Base-by-base conservation (phyloP, 2,888 invertebrate genomes). In the Steinernema hermaphroditum region DNA sequence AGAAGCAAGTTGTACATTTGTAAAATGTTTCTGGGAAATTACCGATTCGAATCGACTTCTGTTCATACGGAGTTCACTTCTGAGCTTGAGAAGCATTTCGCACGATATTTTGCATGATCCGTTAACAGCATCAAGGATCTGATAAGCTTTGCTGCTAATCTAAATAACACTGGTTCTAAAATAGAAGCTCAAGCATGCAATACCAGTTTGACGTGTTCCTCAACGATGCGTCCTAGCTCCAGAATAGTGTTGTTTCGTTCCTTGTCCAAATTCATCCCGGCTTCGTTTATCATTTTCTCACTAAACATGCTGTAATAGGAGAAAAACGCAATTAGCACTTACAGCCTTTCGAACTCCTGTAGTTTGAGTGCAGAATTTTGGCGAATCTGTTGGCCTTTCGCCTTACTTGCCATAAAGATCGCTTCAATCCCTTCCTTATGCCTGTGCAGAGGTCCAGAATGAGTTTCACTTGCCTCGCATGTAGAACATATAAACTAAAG, bases 341-440 rank as follows among this genome's bases (percentile, higher is more conserved):
- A 54, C 54, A 54, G 54, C 22, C 54, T 22, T 19, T 54, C 54
- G 16, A 12, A 54, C 16, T 54, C 54, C 24, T 54, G 54, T 8
- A 54, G 12, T 49, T 49, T 49, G 12, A 9, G 19, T n/a, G 19
- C 49, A 9, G 49, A 9, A 9, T 6, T 19, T 22, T 4, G 6
- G 14, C 54, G 54, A 12, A 54, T 9, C 6, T 49, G 22, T 14
- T 54, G n/a, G 24, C 12, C 6, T 27, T 54, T 54, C 16, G 54
- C 24, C 37, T 37, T 37, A 12, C n/a, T 14, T 2, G 24, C 54
- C 2, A 24, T 12, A 16, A 27, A 54, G 6, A 54, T 2, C 4
- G 2, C 54, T 27, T 54, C 54, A 27, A 54, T 54, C 4, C 6
- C 24, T 16, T 54, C 24, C 54, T 54, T 54, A 6, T 54, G 54